Conservation (phyloP, 2,797 vertebrate genomes). For the Rhinatrema bivittatum region DNA sequence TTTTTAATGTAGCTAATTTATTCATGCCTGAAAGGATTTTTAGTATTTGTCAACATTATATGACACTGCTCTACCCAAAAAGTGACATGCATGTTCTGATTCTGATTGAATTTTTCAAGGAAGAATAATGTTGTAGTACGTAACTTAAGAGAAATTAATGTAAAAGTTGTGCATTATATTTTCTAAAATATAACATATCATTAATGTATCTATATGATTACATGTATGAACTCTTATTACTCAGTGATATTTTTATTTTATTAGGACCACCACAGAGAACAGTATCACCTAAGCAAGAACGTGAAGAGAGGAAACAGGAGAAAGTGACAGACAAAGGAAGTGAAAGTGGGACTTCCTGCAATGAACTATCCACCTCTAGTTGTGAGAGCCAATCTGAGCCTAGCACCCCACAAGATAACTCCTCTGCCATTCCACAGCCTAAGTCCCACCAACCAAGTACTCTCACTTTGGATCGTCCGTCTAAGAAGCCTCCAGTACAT, state of each 20-base stretch:
- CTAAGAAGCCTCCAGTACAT: conserved; percentile 70
- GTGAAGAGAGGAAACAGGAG: conserved; percentile 61
- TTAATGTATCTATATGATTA: too few relatives aligned
- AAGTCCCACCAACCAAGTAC: conserved; percentile 68
- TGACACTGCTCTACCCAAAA: too few relatives aligned
- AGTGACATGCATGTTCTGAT: too few relatives aligned
- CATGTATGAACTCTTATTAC: too few relatives aligned
- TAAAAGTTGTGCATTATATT: too few relatives aligned
- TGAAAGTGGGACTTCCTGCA: conserved; percentile 80
- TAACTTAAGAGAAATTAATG: too few relatives aligned
- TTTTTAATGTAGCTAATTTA: too few relatives aligned
- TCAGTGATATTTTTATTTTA: conserved; percentile 11
- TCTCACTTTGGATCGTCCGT: conserved; percentile 71
- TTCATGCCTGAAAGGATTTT: too few relatives aligned
- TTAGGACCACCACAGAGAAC: conserved; percentile 66
- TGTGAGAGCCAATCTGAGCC: conserved; percentile 79
- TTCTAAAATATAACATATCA: too few relatives aligned
- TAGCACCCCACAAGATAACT: conserved; percentile 71
- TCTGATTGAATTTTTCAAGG: too few relatives aligned
- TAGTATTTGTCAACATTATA: too few relatives aligned
- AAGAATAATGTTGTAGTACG: too few relatives aligned
- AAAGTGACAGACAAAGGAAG: conserved; percentile 74
- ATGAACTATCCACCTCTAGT: conserved; percentile 76
- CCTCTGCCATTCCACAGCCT: conserved; percentile 49
- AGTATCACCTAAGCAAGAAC: conserved; percentile 64